Conservation (phyloP, 2,797 vertebrate genomes). For the Acomys russatus region DNA sequence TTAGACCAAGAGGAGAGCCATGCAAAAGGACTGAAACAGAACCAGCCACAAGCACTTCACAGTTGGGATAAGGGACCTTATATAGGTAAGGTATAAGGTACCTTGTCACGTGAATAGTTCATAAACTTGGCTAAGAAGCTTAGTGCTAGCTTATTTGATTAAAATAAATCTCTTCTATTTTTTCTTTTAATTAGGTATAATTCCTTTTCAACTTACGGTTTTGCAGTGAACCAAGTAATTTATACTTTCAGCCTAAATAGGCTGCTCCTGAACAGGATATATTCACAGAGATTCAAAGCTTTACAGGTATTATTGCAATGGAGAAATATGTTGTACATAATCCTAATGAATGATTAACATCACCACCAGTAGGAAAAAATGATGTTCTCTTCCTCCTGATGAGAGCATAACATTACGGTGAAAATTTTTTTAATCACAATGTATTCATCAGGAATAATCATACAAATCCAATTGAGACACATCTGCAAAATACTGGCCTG, state of each 20-base stretch:
- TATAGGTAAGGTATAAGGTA: constrained; percentile 54
- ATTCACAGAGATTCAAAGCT: constrained; percentile 60
- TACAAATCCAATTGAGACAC: constrained; percentile 41
- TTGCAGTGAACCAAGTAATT: constrained; percentile 74
- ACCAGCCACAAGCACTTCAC: background rate
- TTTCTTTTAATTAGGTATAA: constrained; percentile 77
- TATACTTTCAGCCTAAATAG: constrained; percentile 68
- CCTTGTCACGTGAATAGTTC: constrained; percentile 70
- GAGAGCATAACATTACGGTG: background rate
- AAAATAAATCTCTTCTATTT: constrained; percentile 68
- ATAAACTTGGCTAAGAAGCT: constrained; percentile 74
- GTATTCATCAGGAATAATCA: constrained; percentile 46
- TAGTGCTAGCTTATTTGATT: constrained; percentile 64
- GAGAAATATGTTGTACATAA: constrained; percentile 6
- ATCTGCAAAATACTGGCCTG: constrained; percentile 50
- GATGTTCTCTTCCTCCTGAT: background rate
- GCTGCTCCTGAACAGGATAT: constrained; percentile 40
- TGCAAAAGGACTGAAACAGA: background rate
- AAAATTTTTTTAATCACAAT: background rate
- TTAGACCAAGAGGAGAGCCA: background rate
- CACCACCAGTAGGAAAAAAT: background rate
- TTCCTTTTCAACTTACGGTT: constrained; percentile 66
- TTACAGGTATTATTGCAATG: constrained; percentile 37
- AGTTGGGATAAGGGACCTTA: constrained; percentile 56
- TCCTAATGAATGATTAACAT: constrained; percentile 58